A percentile compares a stretch with the other conserved stretches of the same genome.
phyloP scores from a whole-genome alignment of 2,797 vertebrate species.

The Setipinna tenuifilis region DNA sequence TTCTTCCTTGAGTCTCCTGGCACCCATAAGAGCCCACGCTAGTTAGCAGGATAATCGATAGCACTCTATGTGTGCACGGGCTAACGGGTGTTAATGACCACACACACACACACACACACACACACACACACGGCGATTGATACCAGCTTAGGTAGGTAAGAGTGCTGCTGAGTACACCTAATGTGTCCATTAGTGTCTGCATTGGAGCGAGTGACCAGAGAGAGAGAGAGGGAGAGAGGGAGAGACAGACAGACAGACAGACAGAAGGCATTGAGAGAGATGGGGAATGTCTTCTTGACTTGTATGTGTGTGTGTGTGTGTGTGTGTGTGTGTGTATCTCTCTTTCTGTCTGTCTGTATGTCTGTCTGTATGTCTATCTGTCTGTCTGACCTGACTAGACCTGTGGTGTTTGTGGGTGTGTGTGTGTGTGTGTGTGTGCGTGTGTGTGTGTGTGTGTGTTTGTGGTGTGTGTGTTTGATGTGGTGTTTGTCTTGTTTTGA shows the following conservation, averaged over 20 bases:
- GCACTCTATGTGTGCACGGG: conserved; percentile 59
- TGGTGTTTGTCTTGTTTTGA: background rate
- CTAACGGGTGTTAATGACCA: conserved; percentile 47
- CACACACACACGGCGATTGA: conserved; percentile 37
- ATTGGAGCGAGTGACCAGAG: conserved; percentile 41
- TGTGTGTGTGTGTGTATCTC: too few relatives aligned
- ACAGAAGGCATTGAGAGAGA: background rate
- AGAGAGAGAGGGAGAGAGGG: conserved; percentile 42
- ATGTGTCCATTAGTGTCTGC: conserved; percentile 69
- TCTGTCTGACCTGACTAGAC: background rate
- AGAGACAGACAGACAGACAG: background rate
- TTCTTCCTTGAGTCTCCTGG: background rate
- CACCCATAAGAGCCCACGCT: background rate
- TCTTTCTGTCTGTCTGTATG: too few relatives aligned
- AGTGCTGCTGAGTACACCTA: conserved; percentile 65
- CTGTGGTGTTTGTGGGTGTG: background rate
- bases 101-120: background rate
- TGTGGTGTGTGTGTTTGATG: background rate
- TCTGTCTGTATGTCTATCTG: too few relatives aligned
- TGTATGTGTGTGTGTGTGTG: too few relatives aligned
- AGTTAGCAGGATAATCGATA: background rate
- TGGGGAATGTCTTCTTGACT: background rate
- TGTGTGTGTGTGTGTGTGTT: background rate
- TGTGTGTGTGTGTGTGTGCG: background rate
- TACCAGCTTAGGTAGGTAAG: conserved; percentile 73